These are phyloP conservation scores for Phyllostomus discolor DNA, from an alignment of 2,113 vertebrate genomes.

Conservation along the genomic window DNA sequence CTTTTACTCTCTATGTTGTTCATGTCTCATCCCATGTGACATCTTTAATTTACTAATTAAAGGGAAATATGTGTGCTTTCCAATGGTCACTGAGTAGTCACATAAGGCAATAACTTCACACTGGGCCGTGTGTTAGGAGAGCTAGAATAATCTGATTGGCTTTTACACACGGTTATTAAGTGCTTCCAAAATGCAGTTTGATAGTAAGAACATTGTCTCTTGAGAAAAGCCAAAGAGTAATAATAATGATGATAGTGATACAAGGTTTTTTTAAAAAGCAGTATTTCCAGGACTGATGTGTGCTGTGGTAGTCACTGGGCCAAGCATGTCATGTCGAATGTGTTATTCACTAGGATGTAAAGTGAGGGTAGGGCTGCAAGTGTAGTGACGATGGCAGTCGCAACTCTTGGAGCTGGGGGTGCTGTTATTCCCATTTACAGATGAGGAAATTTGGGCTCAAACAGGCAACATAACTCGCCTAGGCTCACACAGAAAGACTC, in stretches of 20 bases:
- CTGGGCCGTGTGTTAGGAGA: neutral
- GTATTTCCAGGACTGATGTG: neutral
- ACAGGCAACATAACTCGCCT: neutral
- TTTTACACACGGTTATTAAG: neutral
- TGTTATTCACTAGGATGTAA: neutral
- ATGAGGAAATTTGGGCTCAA: neutral
- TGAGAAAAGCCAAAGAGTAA: neutral
- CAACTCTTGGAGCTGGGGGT: neutral
- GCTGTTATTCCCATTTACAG: neutral
- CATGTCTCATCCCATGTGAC: neutral
- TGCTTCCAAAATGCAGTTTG: neutral
- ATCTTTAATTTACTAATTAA: slow-evolving; percentile 34
- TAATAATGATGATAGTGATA: neutral
- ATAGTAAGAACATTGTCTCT: neutral
- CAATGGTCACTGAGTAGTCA: neutral
- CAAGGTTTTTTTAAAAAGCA: neutral
- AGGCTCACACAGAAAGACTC: neutral
- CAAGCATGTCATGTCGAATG: neutral
- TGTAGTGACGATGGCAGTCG: too few relatives aligned
- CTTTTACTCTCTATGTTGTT: neutral
- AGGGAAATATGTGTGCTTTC: slow-evolving; percentile 23
- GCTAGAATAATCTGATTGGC: neutral
- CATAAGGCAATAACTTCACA: neutral
- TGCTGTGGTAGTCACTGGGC: neutral
- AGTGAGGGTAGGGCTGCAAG: too few relatives aligned